Evolutionary conservation across 2,113 vertebrate genomes (phyloP), one percentile per base, ranked within the genome.

Genomic region (Forbesichthys agassizii): DNA sequence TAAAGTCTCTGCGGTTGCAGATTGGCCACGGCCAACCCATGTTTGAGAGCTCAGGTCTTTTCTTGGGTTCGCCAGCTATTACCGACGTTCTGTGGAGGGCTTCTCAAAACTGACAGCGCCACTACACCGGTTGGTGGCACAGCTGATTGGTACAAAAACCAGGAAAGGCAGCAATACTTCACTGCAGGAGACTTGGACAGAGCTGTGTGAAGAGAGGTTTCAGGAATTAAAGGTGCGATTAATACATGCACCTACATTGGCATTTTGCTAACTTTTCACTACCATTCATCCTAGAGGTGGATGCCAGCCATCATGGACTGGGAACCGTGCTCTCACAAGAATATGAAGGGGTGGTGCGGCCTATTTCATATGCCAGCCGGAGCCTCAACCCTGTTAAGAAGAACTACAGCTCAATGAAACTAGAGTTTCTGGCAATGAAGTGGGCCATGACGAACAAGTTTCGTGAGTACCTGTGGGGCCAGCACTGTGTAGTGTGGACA

Each of bases 321-420:
- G 27, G 27, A 27, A 2, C 1, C 0, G 66, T 73, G 0, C n/a
- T 78, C 1, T 71, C 55, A 0, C 75, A 78, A 11, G 64, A 79
- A 8, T 49, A 60, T 0, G 33, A n/a, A 0, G 61, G 65, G 0
- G 62, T 49, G 3, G 33, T 70, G 0, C 9, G 48, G 9, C 74
- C 71, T 0, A 20, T 64, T 0, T 27, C 27, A 27, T 27, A 27
- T 27, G 27, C 27, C 27, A 27, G 27, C 27, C 27, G 27, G 27
- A 27, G 27, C 27, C 27, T 27, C 27, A 27, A 27, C 0, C 27
- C 27, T 27, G 27, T 2, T 27, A 2, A 27, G 74, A 66, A 1
- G 77, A 61, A 27, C 27, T 27, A 27, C 27, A 27, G 27, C 27
- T 27, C 27, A 27, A 27, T 55, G 74, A 69, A 1, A 77, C 62